phyloP scores from a whole-genome alignment of 2,888 invertebrate species.

The Ophion obscuratus region DNA sequence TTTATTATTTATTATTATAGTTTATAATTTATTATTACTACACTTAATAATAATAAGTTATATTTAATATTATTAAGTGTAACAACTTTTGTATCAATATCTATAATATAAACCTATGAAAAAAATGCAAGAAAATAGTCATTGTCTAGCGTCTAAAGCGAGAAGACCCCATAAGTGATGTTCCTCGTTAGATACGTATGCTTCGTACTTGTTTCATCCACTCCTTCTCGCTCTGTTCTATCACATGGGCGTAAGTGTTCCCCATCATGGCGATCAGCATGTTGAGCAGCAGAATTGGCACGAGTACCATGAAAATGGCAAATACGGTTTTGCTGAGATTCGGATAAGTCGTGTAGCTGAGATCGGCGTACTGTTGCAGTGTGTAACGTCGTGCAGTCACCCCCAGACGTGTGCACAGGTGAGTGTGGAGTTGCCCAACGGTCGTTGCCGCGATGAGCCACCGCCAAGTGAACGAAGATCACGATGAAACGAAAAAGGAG shows the following conservation, averaged over 20 bases:
- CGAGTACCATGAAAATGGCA: conserved; percentile 98
- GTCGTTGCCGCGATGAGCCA: background rate
- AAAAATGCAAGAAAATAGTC: too few relatives aligned
- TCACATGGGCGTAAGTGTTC: conserved; percentile 99
- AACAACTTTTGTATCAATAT: too few relatives aligned
- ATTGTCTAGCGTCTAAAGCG: too few relatives aligned
- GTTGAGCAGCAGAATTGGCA: conserved; percentile 97
- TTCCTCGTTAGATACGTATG: background rate
- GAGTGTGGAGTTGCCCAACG: background rate
- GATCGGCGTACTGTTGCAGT: conserved; percentile 93
- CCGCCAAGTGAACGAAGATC: background rate
- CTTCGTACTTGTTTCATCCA: conserved; percentile 95
- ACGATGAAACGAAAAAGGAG: background rate
- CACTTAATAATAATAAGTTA: too few relatives aligned
- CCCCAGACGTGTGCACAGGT: background rate
- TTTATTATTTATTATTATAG: too few relatives aligned
- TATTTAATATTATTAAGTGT: too few relatives aligned
- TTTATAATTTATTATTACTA: too few relatives aligned
- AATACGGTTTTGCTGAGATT: conserved; percentile 98
- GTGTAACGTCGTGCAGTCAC: background rate
- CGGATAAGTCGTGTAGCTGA: conserved; percentile 95
- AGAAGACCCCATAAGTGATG: too few relatives aligned
- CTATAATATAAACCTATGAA: too few relatives aligned
- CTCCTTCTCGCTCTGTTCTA: conserved; percentile 99
- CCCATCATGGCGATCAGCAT: conserved; percentile 99